A percentile compares a stretch with the other conserved stretches of the same genome.
Conservation (phyloP, 2,797 vertebrate species). For the Delichon dasypus region DNA sequence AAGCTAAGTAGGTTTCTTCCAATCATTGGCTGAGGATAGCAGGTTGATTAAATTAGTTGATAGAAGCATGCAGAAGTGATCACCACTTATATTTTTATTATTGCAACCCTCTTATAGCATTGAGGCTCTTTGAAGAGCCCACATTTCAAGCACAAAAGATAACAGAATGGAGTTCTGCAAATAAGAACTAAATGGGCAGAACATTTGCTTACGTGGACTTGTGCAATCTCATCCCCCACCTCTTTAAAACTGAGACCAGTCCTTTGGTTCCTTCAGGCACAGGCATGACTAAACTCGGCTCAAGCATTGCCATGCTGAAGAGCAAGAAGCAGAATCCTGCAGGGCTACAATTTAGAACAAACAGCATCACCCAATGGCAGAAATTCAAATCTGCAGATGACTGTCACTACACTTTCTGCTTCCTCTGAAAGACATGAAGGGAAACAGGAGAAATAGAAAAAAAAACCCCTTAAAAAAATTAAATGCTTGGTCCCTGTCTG, state of each 20-base stretch:
- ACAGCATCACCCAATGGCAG: conserved; percentile 50
- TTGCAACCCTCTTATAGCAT: not conserved
- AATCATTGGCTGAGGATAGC: not conserved
- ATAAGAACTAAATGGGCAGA: not conserved
- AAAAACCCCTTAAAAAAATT: not conserved
- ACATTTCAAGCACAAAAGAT: not conserved
- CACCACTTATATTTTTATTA: not conserved
- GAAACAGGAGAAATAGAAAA: not conserved
- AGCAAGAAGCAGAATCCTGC: not conserved
- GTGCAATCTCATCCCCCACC: not conserved
- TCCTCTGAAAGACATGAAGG: not conserved
- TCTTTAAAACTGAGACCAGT: not conserved
- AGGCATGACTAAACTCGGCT: not conserved
- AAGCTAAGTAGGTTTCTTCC: not conserved
- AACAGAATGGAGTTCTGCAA: not conserved
- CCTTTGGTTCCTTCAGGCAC: not conserved
- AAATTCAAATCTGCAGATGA: conserved; percentile 3
- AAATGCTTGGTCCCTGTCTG: not conserved
- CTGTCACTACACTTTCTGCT: not conserved
- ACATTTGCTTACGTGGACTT: not conserved
- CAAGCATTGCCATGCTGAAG: not conserved
- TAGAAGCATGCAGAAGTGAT: not conserved
- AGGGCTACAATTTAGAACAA: not conserved
- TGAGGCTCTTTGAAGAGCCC: not conserved
- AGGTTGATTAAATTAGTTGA: not conserved